Percentiles rank a stretch among this genome's conserved stretches.
Evolutionary conservation across 2,797 vertebrate species (phyloP).

Genomic region (Mormyrus proboscirostris): DNA sequence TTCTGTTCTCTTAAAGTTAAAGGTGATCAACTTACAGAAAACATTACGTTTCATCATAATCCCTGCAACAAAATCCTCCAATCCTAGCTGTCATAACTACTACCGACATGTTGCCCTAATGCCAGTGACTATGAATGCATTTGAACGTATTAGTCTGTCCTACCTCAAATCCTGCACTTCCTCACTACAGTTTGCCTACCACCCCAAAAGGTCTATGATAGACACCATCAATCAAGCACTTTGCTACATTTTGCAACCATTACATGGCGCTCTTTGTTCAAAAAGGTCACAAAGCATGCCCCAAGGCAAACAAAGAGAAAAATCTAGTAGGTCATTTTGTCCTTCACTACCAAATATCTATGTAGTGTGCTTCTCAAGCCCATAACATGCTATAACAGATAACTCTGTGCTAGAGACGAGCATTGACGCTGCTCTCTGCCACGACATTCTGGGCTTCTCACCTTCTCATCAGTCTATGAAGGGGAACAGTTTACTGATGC

Average conservation of each 20-base stretch:
- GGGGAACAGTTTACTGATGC: background rate
- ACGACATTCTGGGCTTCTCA: background rate
- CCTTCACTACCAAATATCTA: background rate
- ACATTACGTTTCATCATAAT: background rate
- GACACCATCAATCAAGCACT: background rate
- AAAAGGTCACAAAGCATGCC: background rate
- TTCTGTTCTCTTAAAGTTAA: background rate
- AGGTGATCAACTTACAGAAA: too few relatives aligned
- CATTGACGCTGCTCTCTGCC: background rate
- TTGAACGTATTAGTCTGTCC: background rate
- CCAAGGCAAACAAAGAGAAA: background rate
- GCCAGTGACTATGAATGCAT: background rate
- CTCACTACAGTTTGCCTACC: background rate
- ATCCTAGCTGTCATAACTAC: background rate
- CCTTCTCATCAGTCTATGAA: background rate
- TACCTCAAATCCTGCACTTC: background rate
- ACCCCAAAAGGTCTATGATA: background rate
- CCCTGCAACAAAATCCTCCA: background rate
- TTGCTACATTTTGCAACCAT: background rate
- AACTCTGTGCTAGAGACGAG: background rate
- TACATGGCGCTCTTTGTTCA: background rate
- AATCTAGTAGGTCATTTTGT: background rate
- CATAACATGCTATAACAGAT: background rate
- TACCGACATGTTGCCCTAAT: background rate
- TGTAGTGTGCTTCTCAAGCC: background rate